phyloP scores from a whole-genome alignment of 2,797 vertebrate species.

The Acanthis flammea region DNA sequence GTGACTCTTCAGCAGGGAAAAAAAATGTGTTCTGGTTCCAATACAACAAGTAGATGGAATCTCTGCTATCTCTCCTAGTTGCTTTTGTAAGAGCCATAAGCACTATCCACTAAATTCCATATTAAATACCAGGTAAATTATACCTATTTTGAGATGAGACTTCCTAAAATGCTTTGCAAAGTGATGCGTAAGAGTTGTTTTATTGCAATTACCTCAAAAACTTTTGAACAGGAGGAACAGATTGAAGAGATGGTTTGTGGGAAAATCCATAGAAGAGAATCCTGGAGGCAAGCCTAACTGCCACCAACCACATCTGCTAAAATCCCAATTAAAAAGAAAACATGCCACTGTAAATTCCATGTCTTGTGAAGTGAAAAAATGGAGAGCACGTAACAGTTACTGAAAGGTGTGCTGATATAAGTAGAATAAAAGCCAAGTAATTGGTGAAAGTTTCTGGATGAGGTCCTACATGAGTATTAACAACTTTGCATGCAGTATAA shows the following conservation, averaged over 20 bases:
- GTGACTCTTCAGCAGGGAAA: background rate
- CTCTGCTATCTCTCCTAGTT: background rate
- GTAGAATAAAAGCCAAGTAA: background rate
- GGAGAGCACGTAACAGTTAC: background rate
- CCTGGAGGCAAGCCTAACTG: background rate
- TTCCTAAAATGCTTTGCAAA: background rate
- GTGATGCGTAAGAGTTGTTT: background rate
- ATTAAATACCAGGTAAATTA: background rate
- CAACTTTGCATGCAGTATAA: background rate
- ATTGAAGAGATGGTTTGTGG: background rate
- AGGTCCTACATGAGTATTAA: background rate
- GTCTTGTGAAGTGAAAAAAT: background rate
- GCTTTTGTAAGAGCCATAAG: background rate
- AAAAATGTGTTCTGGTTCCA: background rate
- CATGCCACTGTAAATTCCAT: background rate
- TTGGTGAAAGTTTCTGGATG: background rate
- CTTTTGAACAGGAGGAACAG: background rate
- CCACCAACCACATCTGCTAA: background rate
- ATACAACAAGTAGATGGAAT: background rate
- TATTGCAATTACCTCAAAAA: background rate
- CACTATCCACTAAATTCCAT: background rate
- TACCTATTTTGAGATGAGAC: background rate
- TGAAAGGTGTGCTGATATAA: background rate
- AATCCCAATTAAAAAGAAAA: background rate
- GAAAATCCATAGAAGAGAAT: background rate